phyloP scores from a whole-genome alignment of 92 coral and sea anemone species.

The Montipora capitata region DNA sequence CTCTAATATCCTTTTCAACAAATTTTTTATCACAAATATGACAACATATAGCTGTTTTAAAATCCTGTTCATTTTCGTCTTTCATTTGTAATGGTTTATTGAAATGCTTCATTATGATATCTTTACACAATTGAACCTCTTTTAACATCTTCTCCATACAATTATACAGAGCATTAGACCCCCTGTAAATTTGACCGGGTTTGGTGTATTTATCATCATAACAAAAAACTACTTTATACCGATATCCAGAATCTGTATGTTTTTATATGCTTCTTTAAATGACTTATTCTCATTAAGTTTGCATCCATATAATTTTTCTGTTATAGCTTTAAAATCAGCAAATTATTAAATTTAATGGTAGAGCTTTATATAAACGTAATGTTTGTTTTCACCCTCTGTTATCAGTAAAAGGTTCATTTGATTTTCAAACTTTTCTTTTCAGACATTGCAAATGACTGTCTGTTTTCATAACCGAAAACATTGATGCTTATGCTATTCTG shows the following conservation, averaged over 20 bases:
- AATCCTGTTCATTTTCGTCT: not conserved
- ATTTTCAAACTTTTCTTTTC: too few species aligned
- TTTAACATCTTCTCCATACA: not conserved
- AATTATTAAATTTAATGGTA: not conserved
- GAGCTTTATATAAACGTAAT: not conserved
- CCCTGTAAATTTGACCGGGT: not conserved
- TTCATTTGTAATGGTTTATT: not conserved
- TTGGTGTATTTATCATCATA: not conserved
- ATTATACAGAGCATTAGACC: not conserved
- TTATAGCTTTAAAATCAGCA: not conserved
- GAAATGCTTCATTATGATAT: not conserved
- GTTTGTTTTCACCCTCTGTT: not conserved
- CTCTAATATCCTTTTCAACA: not conserved
- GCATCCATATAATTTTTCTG: not conserved
- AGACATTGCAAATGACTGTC: too few species aligned
- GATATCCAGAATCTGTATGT: not conserved
- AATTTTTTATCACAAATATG: not conserved
- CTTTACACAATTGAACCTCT: not conserved
- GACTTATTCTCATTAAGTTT: not conserved
- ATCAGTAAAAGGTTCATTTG: too few species aligned
- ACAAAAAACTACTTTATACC: not conserved
- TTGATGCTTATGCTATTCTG: too few species aligned
- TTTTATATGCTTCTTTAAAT: not conserved
- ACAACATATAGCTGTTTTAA: not conserved
- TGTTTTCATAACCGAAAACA: too few species aligned